Percentiles rank a stretch among this genome's conserved stretches.
These are phyloP conservation scores for Maccullochella peelii DNA, from an alignment of 2,113 vertebrate species.

Conservation along the genomic window DNA sequence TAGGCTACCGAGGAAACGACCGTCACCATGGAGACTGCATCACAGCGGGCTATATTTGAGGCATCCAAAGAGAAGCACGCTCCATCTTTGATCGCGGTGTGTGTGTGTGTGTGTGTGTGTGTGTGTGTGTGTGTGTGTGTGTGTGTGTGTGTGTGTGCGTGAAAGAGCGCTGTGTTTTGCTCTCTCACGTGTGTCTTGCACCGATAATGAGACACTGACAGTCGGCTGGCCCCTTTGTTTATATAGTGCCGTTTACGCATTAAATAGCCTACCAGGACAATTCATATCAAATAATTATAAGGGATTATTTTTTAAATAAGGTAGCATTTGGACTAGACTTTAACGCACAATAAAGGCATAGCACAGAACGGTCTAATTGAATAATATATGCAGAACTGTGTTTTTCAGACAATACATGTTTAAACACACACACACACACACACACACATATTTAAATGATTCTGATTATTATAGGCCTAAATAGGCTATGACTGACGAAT, in stretches of 20 bases:
- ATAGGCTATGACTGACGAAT: conserved; percentile 61
- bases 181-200: conserved; percentile 67
- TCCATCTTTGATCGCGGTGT: conserved; percentile 72
- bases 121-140: conserved; percentile 47
- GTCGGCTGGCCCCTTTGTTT: conserved; percentile 49
- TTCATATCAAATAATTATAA: conserved; percentile 24
- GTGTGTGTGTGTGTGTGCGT: conserved; percentile 32
- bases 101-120: conserved; percentile 32
- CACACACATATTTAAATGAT: conserved; percentile 66
- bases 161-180: conserved; percentile 38
- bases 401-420: conserved; percentile 70
- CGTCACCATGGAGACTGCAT: conserved; percentile 95
- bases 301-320: conserved; percentile 39
- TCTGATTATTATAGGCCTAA: conserved; percentile 56
- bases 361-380: conserved; percentile 69
- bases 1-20: conserved; percentile 96
- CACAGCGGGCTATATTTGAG: conserved; percentile 90
- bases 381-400: conserved; percentile 65
- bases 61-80: conserved; percentile 90
- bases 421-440: conserved; percentile 66
- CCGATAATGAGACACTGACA: conserved; percentile 43
- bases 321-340: conserved; percentile 71
- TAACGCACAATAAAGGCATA: conserved; percentile 77
- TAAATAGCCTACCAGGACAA: conserved; percentile 29
- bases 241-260: conserved; percentile 45